Evolutionary conservation across 2,888 invertebrate species (phyloP).

Genomic region (Hirtodrosophila alboralis): DNA sequence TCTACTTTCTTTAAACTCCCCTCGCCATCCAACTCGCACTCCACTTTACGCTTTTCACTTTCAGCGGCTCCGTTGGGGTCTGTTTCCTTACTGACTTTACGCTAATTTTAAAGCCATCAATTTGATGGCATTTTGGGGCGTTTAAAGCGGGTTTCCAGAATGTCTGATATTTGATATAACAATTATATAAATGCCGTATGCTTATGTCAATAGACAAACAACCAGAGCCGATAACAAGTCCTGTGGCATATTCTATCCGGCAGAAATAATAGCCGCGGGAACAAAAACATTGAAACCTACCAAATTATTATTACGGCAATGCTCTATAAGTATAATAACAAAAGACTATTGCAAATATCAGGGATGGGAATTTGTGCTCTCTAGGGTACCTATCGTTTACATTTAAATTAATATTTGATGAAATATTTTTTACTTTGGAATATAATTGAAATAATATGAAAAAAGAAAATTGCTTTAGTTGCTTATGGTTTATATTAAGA

Average conservation of each 20-base stretch:
- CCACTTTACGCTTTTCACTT: slow-evolving; percentile 34
- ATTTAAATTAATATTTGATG: no score
- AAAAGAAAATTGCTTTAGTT: no score
- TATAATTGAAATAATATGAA: no score
- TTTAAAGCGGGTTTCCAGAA: slow-evolving; percentile 59
- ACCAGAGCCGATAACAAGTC: slow-evolving; percentile 54
- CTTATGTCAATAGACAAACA: slow-evolving; percentile 68
- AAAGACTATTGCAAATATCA: slow-evolving; percentile 9
- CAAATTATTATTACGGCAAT: slow-evolving; percentile 54
- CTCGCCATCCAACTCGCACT: neutral
- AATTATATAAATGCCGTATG: slow-evolving; percentile 71
- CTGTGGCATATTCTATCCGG: slow-evolving; percentile 25
- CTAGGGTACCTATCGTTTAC: no score
- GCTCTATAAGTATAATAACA: slow-evolving; percentile 32
- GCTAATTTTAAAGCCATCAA: slow-evolving; percentile 75
- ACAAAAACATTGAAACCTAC: slow-evolving; percentile 24
- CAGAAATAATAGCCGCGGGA: slow-evolving; percentile 30
- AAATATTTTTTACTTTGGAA: no score
- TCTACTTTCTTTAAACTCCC: neutral
- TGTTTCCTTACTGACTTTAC: slow-evolving; percentile 27
- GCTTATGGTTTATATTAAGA: no score
- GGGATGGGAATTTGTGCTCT: slow-evolving; percentile 18
- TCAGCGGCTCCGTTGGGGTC: slow-evolving; percentile 14
- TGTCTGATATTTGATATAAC: slow-evolving; percentile 72
- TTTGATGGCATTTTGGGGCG: slow-evolving; percentile 64